These are phyloP conservation scores for Sebastes aleutianus DNA, from an alignment of 2,797 vertebrate species.

Conservation along the genomic window DNA sequence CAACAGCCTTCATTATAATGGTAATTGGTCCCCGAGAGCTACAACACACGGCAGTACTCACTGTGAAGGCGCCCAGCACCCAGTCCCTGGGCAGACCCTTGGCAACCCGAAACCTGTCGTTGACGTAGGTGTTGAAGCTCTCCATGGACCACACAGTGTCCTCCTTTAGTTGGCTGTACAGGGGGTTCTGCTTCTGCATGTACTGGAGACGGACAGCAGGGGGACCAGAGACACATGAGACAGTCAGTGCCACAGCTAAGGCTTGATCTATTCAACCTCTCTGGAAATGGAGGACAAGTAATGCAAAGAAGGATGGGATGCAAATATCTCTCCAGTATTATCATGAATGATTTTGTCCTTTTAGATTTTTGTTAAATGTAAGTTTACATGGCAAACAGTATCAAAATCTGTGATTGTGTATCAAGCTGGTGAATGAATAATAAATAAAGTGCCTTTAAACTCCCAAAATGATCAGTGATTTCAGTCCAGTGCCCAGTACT, in stretches of 20 bases:
- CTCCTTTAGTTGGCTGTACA: slow-evolving; percentile 86
- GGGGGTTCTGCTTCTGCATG: slow-evolving; percentile 91
- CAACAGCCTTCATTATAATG: slow-evolving; percentile 32
- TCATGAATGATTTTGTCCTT: not conserved
- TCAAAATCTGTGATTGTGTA: not conserved
- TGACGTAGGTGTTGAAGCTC: slow-evolving; percentile 86
- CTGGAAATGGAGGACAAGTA: not conserved
- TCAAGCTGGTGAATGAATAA: not conserved
- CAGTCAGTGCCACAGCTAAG: not conserved
- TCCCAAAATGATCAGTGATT: not conserved
- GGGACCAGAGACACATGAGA: slow-evolving; percentile 58
- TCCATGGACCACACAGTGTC: slow-evolving; percentile 92
- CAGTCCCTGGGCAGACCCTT: slow-evolving; percentile 88
- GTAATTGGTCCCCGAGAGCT: slow-evolving; percentile 73
- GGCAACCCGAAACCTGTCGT: slow-evolving; percentile 77
- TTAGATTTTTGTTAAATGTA: not conserved
- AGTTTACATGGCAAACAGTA: not conserved
- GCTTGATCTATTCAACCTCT: not conserved
- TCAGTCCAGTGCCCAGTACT: not conserved
- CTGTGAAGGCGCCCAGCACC: slow-evolving; percentile 87
- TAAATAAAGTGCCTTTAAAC: not conserved
- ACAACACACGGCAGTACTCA: slow-evolving; percentile 67
- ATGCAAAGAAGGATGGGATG: not conserved
- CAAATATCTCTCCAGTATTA: not conserved
- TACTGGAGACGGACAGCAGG: slow-evolving; percentile 78